These are phyloP conservation scores for Aleiodes testaceus DNA, from an alignment of 2,888 invertebrate species.

Conservation along the genomic window DNA sequence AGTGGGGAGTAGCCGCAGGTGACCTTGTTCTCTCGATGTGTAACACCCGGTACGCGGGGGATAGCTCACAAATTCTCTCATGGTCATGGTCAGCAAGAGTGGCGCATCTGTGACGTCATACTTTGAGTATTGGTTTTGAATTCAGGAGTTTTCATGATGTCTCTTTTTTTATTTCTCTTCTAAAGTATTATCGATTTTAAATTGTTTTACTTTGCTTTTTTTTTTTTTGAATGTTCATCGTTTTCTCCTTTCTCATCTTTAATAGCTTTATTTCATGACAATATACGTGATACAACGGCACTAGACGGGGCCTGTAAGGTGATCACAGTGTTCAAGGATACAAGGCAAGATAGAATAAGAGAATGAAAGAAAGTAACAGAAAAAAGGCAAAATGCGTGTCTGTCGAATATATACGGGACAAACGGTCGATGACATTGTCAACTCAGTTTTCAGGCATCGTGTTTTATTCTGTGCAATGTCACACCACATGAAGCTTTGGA, in stretches of 20 bases:
- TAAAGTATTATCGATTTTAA: neutral
- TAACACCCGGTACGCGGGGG: constrained; percentile 34
- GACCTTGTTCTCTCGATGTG: constrained; percentile 44
- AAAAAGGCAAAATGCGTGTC: neutral
- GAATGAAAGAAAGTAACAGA: neutral
- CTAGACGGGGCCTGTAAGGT: constrained; percentile 27
- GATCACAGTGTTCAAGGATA: constrained; percentile 21
- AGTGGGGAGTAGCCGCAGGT: constrained; percentile 30
- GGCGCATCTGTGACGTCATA: constrained; percentile 47
- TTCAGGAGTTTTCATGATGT: constrained; percentile 46
- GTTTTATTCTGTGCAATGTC: constrained; percentile 10
- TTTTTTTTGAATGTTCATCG: no score
- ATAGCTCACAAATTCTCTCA: constrained; percentile 66
- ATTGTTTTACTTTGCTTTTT: neutral
- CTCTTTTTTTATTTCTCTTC: constrained; percentile 32
- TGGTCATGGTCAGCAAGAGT: constrained; percentile 66
- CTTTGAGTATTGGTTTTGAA: constrained; percentile 46
- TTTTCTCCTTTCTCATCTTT: neutral
- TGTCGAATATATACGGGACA: neutral
- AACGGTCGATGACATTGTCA: constrained; percentile 15
- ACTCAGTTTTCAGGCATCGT: neutral
- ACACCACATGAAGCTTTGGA: constrained; percentile 7
- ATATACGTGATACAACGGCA: neutral
- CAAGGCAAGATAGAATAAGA: constrained; percentile 6
- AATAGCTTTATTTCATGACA: neutral